A percentile compares a stretch with the other conserved stretches of the same genome.
Conservation (phyloP, 1,140 invertebrate species). For the Cataglyphis hispanica region DNA sequence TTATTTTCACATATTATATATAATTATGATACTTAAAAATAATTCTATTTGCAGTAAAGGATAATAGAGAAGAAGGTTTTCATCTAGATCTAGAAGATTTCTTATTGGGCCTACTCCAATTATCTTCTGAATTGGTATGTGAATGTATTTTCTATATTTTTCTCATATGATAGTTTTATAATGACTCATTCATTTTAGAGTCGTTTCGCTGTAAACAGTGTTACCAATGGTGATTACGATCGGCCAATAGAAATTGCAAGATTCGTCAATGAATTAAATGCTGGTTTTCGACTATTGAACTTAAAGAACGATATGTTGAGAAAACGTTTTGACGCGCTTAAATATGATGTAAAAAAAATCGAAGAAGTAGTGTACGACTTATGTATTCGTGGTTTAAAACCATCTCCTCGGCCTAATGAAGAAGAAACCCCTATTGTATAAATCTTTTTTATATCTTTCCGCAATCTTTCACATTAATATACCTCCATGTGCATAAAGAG, state of each 20-base stretch:
- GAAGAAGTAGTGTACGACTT: slow-evolving; percentile 98
- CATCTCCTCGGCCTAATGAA: slow-evolving; percentile 69
- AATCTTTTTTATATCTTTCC: slow-evolving; percentile 36
- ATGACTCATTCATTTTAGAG: slow-evolving; percentile 76
- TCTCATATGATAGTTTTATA: neutral
- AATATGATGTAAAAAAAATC: slow-evolving; percentile 97
- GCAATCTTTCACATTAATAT: slow-evolving; percentile 16
- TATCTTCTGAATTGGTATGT: slow-evolving; percentile 93
- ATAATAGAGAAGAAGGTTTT: slow-evolving; percentile 90
- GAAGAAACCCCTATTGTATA: slow-evolving; percentile 57
- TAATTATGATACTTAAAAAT: neutral
- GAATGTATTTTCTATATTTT: slow-evolving; percentile 84
- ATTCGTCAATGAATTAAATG: slow-evolving; percentile 95
- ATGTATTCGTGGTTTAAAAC: slow-evolving; percentile 93
- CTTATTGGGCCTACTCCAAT: slow-evolving; percentile 92
- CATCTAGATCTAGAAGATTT: slow-evolving; percentile 97
- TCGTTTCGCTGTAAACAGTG: slow-evolving; percentile 95
- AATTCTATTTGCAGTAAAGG: slow-evolving; percentile 86
- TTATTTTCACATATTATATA: neutral
- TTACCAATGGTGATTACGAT: slow-evolving; percentile 94
- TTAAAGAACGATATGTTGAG: slow-evolving; percentile 96
- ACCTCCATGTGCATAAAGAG: neutral
- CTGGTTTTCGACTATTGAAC: slow-evolving; percentile 95
- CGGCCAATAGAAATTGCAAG: slow-evolving; percentile 93
- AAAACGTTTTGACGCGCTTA: slow-evolving; percentile 95